Evolutionary conservation across 2,888 invertebrate genomes (phyloP).

Genomic region (Tetranychus truncatus): DNA sequence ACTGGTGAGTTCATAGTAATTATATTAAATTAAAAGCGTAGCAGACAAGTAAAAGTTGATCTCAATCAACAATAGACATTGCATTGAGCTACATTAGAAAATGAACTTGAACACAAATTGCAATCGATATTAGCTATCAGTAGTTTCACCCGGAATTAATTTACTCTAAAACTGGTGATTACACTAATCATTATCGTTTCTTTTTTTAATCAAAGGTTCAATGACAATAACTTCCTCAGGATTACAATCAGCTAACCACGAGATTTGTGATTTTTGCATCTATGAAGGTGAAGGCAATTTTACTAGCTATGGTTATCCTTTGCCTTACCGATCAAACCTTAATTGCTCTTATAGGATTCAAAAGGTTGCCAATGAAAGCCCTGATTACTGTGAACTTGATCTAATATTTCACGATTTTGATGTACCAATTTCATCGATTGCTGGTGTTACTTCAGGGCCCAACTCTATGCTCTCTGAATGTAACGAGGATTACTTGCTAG

Average conservation of each 20-base stretch:
- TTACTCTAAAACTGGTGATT: too few relatives aligned
- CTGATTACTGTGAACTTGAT: constrained; percentile 25
- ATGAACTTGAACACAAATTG: too few relatives aligned
- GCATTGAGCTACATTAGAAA: too few relatives aligned
- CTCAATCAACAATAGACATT: too few relatives aligned
- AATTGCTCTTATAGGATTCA: constrained; percentile 27
- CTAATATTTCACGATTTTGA: constrained; percentile 26
- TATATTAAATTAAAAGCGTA: too few relatives aligned
- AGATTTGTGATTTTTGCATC: constrained; percentile 25
- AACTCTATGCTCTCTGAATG: constrained; percentile 16
- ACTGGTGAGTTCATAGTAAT: too few relatives aligned
- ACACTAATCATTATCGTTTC: background rate
- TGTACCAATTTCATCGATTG: constrained; percentile 16
- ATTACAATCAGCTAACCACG: constrained; percentile 9
- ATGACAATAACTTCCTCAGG: background rate
- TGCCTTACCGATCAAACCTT: constrained; percentile 23
- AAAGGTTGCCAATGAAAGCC: constrained; percentile 19
- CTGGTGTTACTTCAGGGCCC: background rate
- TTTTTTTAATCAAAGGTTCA: background rate
- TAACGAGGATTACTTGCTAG: constrained; percentile 24
- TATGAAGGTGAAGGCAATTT: constrained; percentile 25
- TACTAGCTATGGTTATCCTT: constrained; percentile 27
- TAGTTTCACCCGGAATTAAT: too few relatives aligned
- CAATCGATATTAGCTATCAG: too few relatives aligned
- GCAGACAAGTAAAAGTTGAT: too few relatives aligned